Evolutionary conservation across 2,888 invertebrate genomes (phyloP), one percentile per base, ranked within the genome.

Genomic region (Dasypolia templi): DNA sequence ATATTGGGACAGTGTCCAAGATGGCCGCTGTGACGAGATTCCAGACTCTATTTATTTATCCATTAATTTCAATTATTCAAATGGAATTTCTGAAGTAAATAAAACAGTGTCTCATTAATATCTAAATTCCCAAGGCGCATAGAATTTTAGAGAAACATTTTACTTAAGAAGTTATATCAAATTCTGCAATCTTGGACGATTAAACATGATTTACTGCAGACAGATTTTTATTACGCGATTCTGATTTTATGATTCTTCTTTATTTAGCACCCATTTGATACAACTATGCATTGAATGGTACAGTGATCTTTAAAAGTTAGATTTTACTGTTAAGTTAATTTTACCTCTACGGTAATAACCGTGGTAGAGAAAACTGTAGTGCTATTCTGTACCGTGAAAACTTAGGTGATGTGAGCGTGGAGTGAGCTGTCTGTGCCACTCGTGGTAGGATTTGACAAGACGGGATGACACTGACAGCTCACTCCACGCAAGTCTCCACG

Each of bases 121-220:
- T 42, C 3, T 1, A 29, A 29, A 39, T 17, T 61, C 17, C 1
- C 14, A 49, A 79, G n/a, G n/a, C n/a, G n/a, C 17, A 29, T 6
- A 56, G 5, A 39, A 55, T 26, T n/a, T 46, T 0, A 51, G 26
- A 9, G 2, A 63, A 51, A 59, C 0, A 22, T 29, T 61, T 53
- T 26, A 26, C 17, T 44, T 42, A 65, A 65, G 19, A 55, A 64
- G 12, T 58, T 42, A 32, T 26, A 56, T 42, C 22, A 42, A 44
- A 80, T 42, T 39, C 59, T 19, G 12, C 49, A 11, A 68, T 51
- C 46, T 75, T 53, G 3, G 29, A 44, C 32, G 19, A 64, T 68
- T 55, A 61, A 35, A 29, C 46, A 49, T 22, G 64, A 61, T 67
- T 68, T 81, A 81, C 14, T 61, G 17, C 35, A 68, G 35, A 65